Evolutionary conservation across 2,797 vertebrate species (phyloP).

Genomic region (Eulemur albifrons): DNA sequence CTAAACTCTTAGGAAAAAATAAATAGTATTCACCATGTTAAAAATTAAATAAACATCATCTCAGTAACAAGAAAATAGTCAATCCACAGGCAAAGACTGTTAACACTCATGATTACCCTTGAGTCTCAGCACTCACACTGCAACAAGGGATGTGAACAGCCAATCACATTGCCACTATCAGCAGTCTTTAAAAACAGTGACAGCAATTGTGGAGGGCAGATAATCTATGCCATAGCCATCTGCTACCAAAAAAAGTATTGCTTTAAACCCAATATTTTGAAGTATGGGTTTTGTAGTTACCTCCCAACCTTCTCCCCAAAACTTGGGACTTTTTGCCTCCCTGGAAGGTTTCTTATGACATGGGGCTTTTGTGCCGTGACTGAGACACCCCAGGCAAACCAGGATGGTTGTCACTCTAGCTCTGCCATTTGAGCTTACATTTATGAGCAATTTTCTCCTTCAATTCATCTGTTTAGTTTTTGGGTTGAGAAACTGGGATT

Average conservation of each 20-base stretch:
- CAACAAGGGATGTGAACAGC: background rate
- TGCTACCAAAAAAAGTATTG: background rate
- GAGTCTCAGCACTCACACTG: background rate
- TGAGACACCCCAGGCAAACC: background rate
- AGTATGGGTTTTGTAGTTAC: background rate
- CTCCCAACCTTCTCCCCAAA: background rate
- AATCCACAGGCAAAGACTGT: background rate
- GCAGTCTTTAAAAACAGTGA: background rate
- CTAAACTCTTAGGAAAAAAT: background rate
- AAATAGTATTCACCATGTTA: background rate
- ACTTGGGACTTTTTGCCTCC: background rate
- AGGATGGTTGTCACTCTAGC: background rate
- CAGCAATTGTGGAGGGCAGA: background rate
- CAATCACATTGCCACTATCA: background rate
- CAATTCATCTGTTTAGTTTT: background rate
- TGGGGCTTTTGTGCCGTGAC: background rate
- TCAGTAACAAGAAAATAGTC: background rate
- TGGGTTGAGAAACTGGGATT: background rate
- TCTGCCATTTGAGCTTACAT: background rate
- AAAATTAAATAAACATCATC: constrained; percentile 46
- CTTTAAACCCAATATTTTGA: background rate
- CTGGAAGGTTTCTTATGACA: background rate
- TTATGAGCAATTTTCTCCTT: background rate
- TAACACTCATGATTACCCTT: background rate
- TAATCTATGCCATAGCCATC: background rate